phyloP scores from a whole-genome alignment of 2,888 invertebrate genomes.

The Toxonevra muliebris region DNA sequence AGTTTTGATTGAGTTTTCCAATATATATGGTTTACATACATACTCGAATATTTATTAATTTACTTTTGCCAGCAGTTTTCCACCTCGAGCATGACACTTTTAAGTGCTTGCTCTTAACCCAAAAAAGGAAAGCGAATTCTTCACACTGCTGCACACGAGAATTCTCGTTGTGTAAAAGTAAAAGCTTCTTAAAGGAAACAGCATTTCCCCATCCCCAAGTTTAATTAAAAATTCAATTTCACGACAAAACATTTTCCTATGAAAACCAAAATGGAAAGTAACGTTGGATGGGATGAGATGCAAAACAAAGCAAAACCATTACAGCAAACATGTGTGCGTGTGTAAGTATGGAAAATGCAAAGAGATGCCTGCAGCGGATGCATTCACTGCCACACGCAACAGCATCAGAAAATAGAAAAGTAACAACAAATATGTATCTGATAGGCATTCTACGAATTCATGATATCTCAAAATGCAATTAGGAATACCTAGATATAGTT shows the following conservation, averaged over 20 bases:
- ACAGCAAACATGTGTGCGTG: neutral
- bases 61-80: neutral
- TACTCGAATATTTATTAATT: too few relatives aligned
- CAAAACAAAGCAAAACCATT: neutral
- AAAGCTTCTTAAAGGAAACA: too few relatives aligned
- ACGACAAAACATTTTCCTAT: slow-evolving; percentile 27
- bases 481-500: slow-evolving; percentile 20
- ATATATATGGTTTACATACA: too few relatives aligned
- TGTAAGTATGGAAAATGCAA: slow-evolving; percentile 14
- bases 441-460: slow-evolving; percentile 23
- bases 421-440: slow-evolving; percentile 3
- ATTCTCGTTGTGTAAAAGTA: neutral
- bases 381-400: neutral
- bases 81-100: neutral
- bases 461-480: slow-evolving; percentile 35
- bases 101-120: neutral
- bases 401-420: neutral
- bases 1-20: too few relatives aligned
- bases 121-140: neutral
- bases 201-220: slow-evolving; percentile 8
- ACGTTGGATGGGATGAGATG: neutral
- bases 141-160: neutral
- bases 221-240: slow-evolving; percentile 44
- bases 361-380: slow-evolving; percentile 10
- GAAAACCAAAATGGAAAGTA: slow-evolving; percentile 14